Evolutionary conservation across 2,113 vertebrate genomes (phyloP), one percentile per base, ranked within the genome.

Genomic region (Vidua macroura): DNA sequence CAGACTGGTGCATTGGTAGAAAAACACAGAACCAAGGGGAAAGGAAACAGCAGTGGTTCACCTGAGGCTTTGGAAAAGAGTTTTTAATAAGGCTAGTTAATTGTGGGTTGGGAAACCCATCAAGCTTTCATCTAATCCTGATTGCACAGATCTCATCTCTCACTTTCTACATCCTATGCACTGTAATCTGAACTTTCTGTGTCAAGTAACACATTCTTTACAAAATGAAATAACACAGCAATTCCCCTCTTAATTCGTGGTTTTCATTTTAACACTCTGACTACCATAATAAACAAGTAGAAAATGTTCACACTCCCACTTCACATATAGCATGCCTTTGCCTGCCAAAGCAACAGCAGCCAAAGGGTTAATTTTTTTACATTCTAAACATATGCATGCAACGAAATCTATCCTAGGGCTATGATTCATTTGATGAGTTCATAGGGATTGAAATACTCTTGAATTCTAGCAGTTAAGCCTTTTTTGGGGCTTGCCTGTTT

Each of bases 221-320:
- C 1, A 5, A 88, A 95, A 83, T 69, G 13, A 92, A 95, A 74
- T 77, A 92, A 30, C 39, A 73, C 15, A 67, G 74, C 79, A 94
- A 91, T 92, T 85, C 90, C 94, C 55, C 33, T 94, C 68, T 70
- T 93, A 90, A 75, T 83, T 92, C 67, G 93, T 80, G 62, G 51
- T 83, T 95, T 94, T 92, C 39, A 41, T 69, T 93, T 97, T 95
- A 95, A 88, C 85, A 78, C 82, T 83, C 58, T 88, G 82, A 75
- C 82, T 93, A 67, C 75, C 76, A 4, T 83, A 66, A 85, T 25
- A 83, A 93, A 90, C 35, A 85, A 77, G 19, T 44, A 88, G 46
- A 55, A 92, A 88, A 43, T 44, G 15, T 77, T 94, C 25, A 0
- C 22, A 5, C 25, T 87, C 67, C 56, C 20, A n/a, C 63, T 77